Percentiles rank a stretch among this genome's conserved stretches.
Conservation (phyloP, 1,140 invertebrate genomes). For the Drosophila lowei region DNA sequence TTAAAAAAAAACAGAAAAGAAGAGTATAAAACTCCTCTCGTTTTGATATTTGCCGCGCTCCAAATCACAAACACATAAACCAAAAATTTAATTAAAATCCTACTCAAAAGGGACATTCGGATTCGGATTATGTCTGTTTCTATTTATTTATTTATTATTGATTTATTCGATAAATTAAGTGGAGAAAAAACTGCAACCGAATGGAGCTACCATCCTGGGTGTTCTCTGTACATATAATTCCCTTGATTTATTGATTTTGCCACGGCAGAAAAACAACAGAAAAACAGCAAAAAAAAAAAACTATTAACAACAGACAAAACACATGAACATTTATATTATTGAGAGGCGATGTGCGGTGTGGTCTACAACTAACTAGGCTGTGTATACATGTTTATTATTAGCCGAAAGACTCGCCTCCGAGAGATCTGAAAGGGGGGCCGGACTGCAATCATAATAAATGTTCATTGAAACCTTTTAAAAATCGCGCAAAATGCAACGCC, state of each 20-base stretch:
- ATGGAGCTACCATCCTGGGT: conserved; percentile 35
- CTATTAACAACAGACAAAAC: conserved; percentile 40
- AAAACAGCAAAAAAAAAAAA: no score
- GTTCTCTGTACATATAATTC: conserved; percentile 53
- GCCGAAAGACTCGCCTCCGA: conserved; percentile 22
- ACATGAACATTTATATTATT: conserved; percentile 59
- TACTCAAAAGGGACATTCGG: conserved; percentile 41
- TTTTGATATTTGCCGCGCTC: conserved; percentile 66
- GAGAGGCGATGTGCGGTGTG: neutral
- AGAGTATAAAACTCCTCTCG: neutral
- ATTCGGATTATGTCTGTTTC: conserved; percentile 41
- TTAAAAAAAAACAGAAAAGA: no score
- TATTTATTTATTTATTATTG: conserved; percentile 46
- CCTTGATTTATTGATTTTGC: conserved; percentile 71
- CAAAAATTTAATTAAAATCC: conserved; percentile 75
- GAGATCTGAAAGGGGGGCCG: conserved; percentile 17
- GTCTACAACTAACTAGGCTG: no score
- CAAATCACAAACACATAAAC: conserved; percentile 65
- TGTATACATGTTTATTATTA: conserved; percentile 53
- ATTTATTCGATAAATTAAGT: conserved; percentile 49
- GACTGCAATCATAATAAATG: conserved; percentile 80
- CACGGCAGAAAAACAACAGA: conserved; percentile 40
- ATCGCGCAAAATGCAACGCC: conserved; percentile 63
- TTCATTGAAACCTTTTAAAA: conserved; percentile 82
- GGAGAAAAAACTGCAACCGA: conserved; percentile 37